Base-by-base conservation (phyloP, 2,113 vertebrate species). In the Epinephelus fuscoguttatus region DNA sequence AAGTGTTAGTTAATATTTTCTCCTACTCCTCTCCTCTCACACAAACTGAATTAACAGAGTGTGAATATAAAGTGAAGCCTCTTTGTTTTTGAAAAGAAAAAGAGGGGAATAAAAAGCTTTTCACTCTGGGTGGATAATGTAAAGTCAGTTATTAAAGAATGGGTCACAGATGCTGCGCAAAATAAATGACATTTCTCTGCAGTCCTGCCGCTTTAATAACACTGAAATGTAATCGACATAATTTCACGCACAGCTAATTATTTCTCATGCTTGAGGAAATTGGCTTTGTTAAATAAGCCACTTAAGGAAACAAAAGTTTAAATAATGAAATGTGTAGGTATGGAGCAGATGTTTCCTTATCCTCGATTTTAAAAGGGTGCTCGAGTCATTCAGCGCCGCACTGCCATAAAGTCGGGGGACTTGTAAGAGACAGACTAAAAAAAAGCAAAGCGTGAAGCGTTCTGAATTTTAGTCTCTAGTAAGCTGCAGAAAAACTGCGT, bases 171-270 rank as follows among this genome's bases (percentile, higher is more conserved):
- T 33, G 74, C 40, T 70, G 86, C 59, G 30, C 75, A 84, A 80
- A 86, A 80, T 78, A 84, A 87, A 86, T 82, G 15, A 75, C 33
- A 57, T 71, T 88, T 70, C 75, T 75, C 50, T 53, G 14, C 83
- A 42, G 52, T 75, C 12, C 21, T 60, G 11, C 13, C 56, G 42
- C 50, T 70, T 60, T 55, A 84, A 66, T 49, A 59, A 81, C 27
- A 56, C 33, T 18, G 42, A 63, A 79, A 69, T 40, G 47, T 15
- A 66, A 73, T 8, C 21, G 21, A 56, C 21, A 49, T 72, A 10
- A 90, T 86, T 88, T 84, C 81, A 78, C 49, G 14, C 81, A 71
- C 27, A 4, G 68, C 23, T 77, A 50, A 77, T 82, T 84, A 63
- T 84, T 63, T 81, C 49, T 77, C 18, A 60, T 61, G 52, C 62